These are phyloP conservation scores for Sminthurinus signatus DNA, from an alignment of 1,140 invertebrate genomes.

Conservation along the genomic window DNA sequence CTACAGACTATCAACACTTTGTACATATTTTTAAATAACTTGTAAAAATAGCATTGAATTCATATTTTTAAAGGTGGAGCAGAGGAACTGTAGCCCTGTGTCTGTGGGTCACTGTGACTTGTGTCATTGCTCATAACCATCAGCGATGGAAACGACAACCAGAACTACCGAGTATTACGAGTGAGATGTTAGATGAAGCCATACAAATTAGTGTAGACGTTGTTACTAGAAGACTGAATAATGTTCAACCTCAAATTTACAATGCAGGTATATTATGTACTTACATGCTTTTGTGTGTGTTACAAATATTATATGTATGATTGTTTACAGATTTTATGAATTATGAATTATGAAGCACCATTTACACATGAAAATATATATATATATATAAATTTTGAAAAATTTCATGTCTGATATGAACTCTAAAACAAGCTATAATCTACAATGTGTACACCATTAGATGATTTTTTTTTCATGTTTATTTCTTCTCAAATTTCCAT, in stretches of 20 bases:
- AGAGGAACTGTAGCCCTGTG: too few relatives aligned
- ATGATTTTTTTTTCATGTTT: background rate
- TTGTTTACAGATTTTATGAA: background rate
- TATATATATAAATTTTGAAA: background rate
- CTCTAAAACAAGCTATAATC: background rate
- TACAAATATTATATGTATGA: background rate
- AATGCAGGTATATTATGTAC: too few relatives aligned
- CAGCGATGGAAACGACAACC: background rate
- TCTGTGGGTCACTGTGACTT: too few relatives aligned
- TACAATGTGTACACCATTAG: background rate
- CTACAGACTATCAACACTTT: too few relatives aligned
- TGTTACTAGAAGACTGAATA: constrained; percentile 44
- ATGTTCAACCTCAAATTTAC: constrained; percentile 45
- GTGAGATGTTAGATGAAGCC: constrained; percentile 45
- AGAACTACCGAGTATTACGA: constrained; percentile 44
- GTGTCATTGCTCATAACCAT: too few relatives aligned
- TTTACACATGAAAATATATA: constrained; percentile 4
- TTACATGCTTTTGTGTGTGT: too few relatives aligned
- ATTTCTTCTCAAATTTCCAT: background rate
- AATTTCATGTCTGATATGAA: background rate
- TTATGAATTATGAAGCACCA: too few relatives aligned
- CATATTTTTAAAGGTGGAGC: too few relatives aligned
- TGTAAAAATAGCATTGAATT: too few relatives aligned
- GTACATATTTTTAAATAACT: too few relatives aligned
- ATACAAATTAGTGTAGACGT: constrained; percentile 43